Conservation (phyloP, 2,113 vertebrate genomes). For the Hepsetus odoe region DNA sequence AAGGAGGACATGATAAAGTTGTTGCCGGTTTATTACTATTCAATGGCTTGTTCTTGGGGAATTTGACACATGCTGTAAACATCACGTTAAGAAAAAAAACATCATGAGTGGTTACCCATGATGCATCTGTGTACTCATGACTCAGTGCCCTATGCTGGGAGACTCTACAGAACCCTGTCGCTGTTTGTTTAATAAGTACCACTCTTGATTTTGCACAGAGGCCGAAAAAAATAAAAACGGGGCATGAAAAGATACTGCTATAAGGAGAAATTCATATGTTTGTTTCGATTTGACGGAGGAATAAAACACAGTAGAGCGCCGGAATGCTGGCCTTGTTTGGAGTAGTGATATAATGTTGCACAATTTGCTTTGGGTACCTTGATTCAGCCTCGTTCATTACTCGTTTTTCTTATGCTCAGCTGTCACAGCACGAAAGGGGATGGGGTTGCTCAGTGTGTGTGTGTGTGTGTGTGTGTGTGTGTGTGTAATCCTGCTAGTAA, state of each 20-base stretch:
- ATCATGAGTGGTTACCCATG: conserved; percentile 66
- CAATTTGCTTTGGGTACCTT: conserved; percentile 77
- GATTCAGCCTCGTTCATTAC: conserved; percentile 63
- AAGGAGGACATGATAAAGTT: neutral
- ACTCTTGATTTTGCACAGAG: conserved; percentile 64
- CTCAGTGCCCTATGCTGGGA: conserved; percentile 64
- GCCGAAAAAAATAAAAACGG: conserved; percentile 47
- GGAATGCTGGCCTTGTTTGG: conserved; percentile 64
- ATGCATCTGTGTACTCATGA: conserved; percentile 66
- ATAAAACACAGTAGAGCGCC: conserved; percentile 69
- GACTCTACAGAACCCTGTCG: conserved; percentile 54
- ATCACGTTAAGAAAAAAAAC: conserved; percentile 58
- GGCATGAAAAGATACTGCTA: conserved; percentile 70
- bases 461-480: neutral
- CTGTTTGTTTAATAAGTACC: conserved; percentile 67
- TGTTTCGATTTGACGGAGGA: conserved; percentile 71
- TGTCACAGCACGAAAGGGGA: too few species aligned
- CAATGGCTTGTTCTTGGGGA: neutral
- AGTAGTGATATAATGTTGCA: conserved; percentile 72
- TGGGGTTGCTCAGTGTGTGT: conserved; percentile 1
- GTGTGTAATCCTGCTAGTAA: too few species aligned
- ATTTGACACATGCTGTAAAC: conserved; percentile 24
- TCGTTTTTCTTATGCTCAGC: conserved; percentile 60
- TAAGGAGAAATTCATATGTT: conserved; percentile 76
- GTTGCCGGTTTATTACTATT: neutral